These are phyloP conservation scores for Pinctada fucata DNA, from an alignment of 2,888 invertebrate genomes.

Conservation along the genomic window DNA sequence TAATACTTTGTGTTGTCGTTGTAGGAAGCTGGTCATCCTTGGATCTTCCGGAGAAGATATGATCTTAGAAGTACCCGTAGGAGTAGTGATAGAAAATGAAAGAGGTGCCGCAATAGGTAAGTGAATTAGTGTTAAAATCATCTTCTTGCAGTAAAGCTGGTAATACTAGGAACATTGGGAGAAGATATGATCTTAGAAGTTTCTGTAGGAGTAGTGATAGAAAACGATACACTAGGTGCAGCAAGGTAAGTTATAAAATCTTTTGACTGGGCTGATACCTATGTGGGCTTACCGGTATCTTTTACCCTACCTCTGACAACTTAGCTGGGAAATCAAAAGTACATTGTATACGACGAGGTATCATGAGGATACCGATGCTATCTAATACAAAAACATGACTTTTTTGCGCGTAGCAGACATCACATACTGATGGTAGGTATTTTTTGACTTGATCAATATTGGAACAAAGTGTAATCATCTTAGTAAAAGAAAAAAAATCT, in stretches of 20 bases:
- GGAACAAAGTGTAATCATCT: too few relatives aligned
- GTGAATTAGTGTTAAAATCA: conserved; percentile 5
- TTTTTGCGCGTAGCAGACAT: too few relatives aligned
- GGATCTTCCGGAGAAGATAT: conserved; percentile 86
- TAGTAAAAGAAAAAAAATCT: too few relatives aligned
- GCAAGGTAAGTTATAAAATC: conserved; percentile 78
- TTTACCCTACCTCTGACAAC: too few relatives aligned
- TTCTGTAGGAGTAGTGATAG: conserved; percentile 88
- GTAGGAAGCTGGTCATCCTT: conserved; percentile 61
- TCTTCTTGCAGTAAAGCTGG: conserved; percentile 10
- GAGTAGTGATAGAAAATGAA: conserved; percentile 86
- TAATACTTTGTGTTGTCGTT: conserved; percentile 80
- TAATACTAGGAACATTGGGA: conserved; percentile 83
- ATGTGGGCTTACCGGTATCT: neutral
- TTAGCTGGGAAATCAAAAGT: too few relatives aligned
- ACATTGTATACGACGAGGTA: too few relatives aligned
- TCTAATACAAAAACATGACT: too few relatives aligned
- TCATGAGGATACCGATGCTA: too few relatives aligned
- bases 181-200: conserved; percentile 85
- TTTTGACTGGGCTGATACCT: neutral
- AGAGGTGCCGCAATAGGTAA: conserved; percentile 82
- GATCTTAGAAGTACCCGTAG: conserved; percentile 87
- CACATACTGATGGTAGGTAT: too few relatives aligned
- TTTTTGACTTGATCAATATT: too few relatives aligned
- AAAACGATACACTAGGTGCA: conserved; percentile 82